phyloP scores from a whole-genome alignment of 2,888 invertebrate genomes.

The Drosophila antonietae region DNA sequence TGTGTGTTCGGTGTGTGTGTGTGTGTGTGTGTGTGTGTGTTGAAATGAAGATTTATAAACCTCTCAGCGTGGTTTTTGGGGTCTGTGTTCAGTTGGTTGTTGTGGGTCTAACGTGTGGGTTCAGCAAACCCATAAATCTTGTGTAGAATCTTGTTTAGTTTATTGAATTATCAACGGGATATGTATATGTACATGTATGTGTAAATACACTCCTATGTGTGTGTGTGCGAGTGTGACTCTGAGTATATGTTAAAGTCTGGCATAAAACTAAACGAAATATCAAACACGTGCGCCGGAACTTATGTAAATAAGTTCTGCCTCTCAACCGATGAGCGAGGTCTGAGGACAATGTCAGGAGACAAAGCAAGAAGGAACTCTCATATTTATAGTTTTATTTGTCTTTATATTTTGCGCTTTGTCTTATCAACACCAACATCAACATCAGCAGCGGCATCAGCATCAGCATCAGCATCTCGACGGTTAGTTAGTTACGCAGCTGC shows the following conservation, averaged over 20 bases:
- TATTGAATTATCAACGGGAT: conserved; percentile 76
- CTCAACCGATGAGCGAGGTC: conserved; percentile 2
- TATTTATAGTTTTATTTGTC: conserved; percentile 78
- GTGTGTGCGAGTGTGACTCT: conserved; percentile 13
- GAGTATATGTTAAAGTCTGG: conserved; percentile 42
- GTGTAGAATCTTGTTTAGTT: conserved; percentile 75
- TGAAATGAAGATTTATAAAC: conserved; percentile 75
- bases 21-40: conserved; percentile 35
- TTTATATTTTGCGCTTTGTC: conserved; percentile 32
- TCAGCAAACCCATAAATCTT: conserved; percentile 78
- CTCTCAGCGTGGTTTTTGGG: conserved; percentile 41
- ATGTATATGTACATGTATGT: conserved; percentile 8
- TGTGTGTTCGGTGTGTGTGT: conserved; percentile 17
- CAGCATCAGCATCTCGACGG: conserved; percentile 23
- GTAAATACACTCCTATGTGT: conserved; percentile 4
- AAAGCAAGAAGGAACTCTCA: conserved; percentile 7
- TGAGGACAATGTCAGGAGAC: neutral
- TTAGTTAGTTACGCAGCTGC: conserved; percentile 28
- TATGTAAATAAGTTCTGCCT: conserved; percentile 66
- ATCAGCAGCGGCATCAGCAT: conserved; percentile 22
- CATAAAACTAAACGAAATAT: conserved; percentile 76
- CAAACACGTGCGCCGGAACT: conserved; percentile 73
- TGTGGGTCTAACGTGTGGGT: conserved; percentile 39
- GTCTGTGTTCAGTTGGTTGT: neutral
- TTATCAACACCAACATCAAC: conserved; percentile 47